Percentiles rank a stretch among this genome's conserved stretches.
phyloP scores from a whole-genome alignment of 2,797 vertebrate species.

The Borostomias antarcticus region DNA sequence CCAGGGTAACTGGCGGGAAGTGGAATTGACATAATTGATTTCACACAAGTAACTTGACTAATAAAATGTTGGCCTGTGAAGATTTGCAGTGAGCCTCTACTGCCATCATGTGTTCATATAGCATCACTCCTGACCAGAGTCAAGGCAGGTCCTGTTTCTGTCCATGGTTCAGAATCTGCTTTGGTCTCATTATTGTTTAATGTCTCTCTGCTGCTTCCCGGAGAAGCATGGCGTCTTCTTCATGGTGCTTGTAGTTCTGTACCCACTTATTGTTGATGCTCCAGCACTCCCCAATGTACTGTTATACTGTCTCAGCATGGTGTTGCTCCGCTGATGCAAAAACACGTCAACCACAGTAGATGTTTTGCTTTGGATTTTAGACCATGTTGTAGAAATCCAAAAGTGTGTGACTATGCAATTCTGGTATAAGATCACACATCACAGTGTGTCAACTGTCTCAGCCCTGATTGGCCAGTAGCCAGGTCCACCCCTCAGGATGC shows the following conservation, averaged over 20 bases:
- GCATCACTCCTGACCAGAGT: background rate
- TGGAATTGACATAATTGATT: constrained; percentile 1
- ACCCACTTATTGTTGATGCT: background rate
- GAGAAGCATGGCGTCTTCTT: background rate
- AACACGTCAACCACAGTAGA: background rate
- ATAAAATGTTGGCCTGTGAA: background rate
- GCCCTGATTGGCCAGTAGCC: no score
- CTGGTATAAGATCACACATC: background rate
- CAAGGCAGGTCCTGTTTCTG: background rate
- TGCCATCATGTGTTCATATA: constrained; percentile 51
- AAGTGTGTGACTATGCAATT: background rate
- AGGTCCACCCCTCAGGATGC: no score
- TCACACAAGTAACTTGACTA: background rate
- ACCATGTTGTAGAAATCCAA: background rate
- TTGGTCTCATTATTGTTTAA: background rate
- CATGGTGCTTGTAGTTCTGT: background rate
- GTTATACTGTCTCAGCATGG: background rate
- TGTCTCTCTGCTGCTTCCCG: constrained; percentile 4
- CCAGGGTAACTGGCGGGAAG: background rate
- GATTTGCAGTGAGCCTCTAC: constrained; percentile 13
- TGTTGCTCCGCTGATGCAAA: background rate
- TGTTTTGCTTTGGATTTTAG: background rate
- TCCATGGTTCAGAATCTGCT: background rate
- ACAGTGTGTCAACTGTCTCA: background rate
- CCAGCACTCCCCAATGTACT: background rate